Percentiles rank a stretch among this genome's conserved stretches.
Conservation (phyloP, 2,113 vertebrate genomes). For the Thamnaconus septentrionalis region DNA sequence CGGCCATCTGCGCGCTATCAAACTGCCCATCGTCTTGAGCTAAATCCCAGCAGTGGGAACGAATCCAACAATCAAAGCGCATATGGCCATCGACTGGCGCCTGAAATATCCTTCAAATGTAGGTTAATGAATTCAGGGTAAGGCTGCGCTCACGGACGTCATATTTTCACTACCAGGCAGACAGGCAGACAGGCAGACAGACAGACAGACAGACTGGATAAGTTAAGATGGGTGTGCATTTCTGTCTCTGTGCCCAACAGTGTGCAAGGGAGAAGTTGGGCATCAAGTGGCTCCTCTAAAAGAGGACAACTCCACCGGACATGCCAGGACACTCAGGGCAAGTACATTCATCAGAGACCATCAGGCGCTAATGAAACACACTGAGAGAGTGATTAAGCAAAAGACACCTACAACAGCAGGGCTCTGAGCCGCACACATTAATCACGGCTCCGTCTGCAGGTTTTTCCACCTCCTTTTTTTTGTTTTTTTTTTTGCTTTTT, state of each 20-base stretch:
- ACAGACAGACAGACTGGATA: slow-evolving; percentile 43
- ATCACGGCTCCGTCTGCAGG: slow-evolving; percentile 62
- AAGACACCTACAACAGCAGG: slow-evolving; percentile 57
- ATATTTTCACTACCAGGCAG: slow-evolving; percentile 44
- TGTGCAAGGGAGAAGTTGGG: neutral
- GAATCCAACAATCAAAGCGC: slow-evolving; percentile 70
- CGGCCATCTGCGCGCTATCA: slow-evolving; percentile 69
- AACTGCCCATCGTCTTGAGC: slow-evolving; percentile 47
- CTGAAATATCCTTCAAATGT: slow-evolving; percentile 73
- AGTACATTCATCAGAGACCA: slow-evolving; percentile 63
- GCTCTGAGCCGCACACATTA: slow-evolving; percentile 57
- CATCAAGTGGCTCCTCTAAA: slow-evolving; percentile 2
- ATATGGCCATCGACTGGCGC: slow-evolving; percentile 62
- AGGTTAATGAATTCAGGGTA: slow-evolving; percentile 77
- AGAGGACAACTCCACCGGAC: slow-evolving; percentile 37
- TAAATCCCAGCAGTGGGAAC: slow-evolving; percentile 69
- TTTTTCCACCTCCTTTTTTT: slow-evolving; percentile 28
- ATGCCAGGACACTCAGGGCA: slow-evolving; percentile 32
- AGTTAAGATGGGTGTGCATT: slow-evolving; percentile 2
- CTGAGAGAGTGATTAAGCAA: slow-evolving; percentile 73
- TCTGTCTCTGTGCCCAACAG: neutral
- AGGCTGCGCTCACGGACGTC: slow-evolving; percentile 51
- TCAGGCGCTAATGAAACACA: slow-evolving; percentile 74
- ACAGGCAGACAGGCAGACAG: slow-evolving; percentile 50
- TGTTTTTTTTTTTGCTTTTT: slow-evolving; percentile 16